phyloP scores from a whole-genome alignment of 92 coral and sea anemone genomes.

The Pocillopora grandis region DNA sequence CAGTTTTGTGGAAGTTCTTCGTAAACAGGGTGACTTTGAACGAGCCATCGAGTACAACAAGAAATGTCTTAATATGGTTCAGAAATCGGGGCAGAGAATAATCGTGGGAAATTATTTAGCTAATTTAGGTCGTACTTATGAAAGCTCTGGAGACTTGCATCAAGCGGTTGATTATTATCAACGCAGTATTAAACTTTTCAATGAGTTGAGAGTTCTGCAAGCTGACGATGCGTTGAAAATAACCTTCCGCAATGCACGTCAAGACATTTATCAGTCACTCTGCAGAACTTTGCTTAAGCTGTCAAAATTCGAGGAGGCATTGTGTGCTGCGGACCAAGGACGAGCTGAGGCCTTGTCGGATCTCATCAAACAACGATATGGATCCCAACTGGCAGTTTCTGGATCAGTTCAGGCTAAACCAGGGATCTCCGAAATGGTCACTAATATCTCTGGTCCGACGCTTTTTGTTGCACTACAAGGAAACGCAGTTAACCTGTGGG shows the following conservation, averaged over 20 bases:
- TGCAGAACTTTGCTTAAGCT: neutral
- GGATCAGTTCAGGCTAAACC: neutral
- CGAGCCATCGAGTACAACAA: neutral
- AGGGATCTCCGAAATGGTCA: neutral
- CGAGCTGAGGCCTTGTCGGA: neutral
- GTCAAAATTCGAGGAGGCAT: neutral
- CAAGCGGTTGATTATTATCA: neutral
- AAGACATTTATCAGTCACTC: neutral
- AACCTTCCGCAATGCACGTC: neutral
- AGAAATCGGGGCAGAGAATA: neutral
- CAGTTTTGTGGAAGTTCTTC: neutral
- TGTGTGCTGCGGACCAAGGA: constrained; percentile 12
- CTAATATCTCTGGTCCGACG: no score
- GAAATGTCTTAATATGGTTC: neutral
- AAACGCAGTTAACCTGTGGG: no score
- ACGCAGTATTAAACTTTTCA: neutral
- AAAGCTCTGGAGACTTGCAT: neutral
- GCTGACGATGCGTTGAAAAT: constrained; percentile 1
- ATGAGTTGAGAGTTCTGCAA: constrained; percentile 1
- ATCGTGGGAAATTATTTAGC: no score
- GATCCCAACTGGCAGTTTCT: neutral
- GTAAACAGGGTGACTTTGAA: neutral
- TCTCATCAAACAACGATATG: neutral
- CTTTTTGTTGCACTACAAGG: no score
- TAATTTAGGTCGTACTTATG: neutral